Conservation (phyloP, 2,888 invertebrate species). For the Cerastoderma edule region DNA sequence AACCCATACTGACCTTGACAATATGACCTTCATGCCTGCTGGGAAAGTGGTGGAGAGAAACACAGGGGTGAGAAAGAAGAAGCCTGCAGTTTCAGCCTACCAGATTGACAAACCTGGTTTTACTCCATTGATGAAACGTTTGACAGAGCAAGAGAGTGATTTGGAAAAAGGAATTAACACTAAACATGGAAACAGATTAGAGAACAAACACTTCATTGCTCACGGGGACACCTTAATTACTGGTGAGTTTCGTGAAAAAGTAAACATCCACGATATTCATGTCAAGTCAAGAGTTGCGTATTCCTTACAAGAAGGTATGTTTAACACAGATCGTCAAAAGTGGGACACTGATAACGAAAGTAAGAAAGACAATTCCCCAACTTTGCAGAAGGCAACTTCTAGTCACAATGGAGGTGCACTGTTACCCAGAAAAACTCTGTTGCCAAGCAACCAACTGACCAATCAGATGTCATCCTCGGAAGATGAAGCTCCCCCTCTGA, state of each 20-base stretch:
- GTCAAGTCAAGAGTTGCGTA: background rate
- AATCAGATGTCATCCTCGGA: background rate
- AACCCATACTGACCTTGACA: conserved; percentile 34
- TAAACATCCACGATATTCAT: background rate
- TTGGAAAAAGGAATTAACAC: background rate
- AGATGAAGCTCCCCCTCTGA: too few relatives aligned
- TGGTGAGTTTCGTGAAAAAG: too few relatives aligned
- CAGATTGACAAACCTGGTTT: background rate
- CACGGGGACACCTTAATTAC: too few relatives aligned
- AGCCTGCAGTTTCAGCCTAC: background rate
- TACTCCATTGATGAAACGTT: background rate
- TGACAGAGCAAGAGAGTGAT: conserved; percentile 14
- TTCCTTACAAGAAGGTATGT: too few relatives aligned
- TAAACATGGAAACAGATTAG: background rate
- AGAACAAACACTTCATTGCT: background rate
- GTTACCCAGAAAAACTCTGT: background rate
- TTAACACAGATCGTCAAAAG: background rate
- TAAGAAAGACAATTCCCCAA: background rate
- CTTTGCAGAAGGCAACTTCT: background rate
- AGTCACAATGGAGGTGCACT: background rate
- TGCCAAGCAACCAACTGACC: background rate
- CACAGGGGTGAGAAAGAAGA: background rate
- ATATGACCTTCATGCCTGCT: conserved; percentile 37
- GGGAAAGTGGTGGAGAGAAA: conserved; percentile 12
- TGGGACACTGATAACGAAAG: background rate